phyloP scores from a whole-genome alignment of 1,140 invertebrate genomes.

The Babylonia areolata region DNA sequence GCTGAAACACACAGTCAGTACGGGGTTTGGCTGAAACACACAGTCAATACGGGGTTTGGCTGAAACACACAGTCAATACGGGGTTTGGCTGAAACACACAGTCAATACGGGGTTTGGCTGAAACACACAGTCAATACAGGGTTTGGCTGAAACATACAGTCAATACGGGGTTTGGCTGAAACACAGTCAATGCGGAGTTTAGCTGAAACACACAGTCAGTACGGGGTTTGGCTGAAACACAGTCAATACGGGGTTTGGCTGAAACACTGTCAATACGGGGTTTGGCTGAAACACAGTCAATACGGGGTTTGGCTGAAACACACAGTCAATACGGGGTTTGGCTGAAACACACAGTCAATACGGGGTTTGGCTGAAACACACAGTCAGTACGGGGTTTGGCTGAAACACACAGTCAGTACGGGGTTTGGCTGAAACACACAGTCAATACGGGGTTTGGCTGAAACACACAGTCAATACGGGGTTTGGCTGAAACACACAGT shows the following conservation, averaged over 20 bases:
- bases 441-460: conserved; percentile 5
- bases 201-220: conserved; percentile 5
- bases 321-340: background rate
- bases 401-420: background rate
- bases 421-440: conserved; percentile 25
- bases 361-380: conserved; percentile 24
- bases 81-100: conserved; percentile 25
- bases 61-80: background rate
- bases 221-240: conserved; percentile 19
- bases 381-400: conserved; percentile 1
- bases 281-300: conserved; percentile 20
- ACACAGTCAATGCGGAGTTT: background rate
- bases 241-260: conserved; percentile 7
- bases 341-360: conserved; percentile 1
- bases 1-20: background rate
- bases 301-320: conserved; percentile 16
- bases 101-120: conserved; percentile 5
- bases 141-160: conserved; percentile 27
- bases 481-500: conserved; percentile 27
- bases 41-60: conserved; percentile 3
- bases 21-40: conserved; percentile 24
- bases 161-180: conserved; percentile 5
- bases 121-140: background rate
- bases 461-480: background rate
- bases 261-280: background rate